These are phyloP conservation scores for Drosophila infuscata DNA, from an alignment of 2,888 invertebrate species.

Conservation along the genomic window DNA sequence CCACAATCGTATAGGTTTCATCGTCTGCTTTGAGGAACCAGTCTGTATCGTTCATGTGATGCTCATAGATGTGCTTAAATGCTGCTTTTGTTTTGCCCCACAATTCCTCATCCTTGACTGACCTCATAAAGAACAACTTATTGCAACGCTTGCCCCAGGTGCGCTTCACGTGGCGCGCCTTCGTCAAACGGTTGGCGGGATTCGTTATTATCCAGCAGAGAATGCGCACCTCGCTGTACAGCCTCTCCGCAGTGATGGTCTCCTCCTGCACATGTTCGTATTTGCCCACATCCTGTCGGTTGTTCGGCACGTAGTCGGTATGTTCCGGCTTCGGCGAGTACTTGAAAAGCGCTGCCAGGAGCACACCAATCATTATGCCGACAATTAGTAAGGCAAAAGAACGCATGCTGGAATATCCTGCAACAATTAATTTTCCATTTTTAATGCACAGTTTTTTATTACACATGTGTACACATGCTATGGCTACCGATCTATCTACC, in stretches of 20 bases:
- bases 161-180: conserved; percentile 22
- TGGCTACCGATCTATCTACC: not conserved
- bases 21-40: conserved; percentile 34
- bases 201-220: conserved; percentile 27
- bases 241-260: not conserved
- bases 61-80: conserved; percentile 22
- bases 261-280: not conserved
- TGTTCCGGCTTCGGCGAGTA: not conserved
- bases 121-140: conserved; percentile 29
- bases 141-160: conserved; percentile 36
- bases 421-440: not conserved
- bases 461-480: too few species aligned
- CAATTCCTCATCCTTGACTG: conserved; percentile 14
- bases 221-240: conserved; percentile 11
- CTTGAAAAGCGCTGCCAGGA: not conserved
- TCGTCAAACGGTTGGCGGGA: not conserved
- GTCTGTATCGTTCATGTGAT: conserved; percentile 26
- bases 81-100: conserved; percentile 32
- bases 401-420: not conserved
- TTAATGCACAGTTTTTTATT: not conserved
- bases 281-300: not conserved
- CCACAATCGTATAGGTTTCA: conserved; percentile 24
- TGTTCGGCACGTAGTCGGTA: not conserved
- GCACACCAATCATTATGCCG: not conserved
- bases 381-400: not conserved